Evolutionary conservation across 2,888 invertebrate genomes (phyloP).

Genomic region (Sinotaia quadrata): DNA sequence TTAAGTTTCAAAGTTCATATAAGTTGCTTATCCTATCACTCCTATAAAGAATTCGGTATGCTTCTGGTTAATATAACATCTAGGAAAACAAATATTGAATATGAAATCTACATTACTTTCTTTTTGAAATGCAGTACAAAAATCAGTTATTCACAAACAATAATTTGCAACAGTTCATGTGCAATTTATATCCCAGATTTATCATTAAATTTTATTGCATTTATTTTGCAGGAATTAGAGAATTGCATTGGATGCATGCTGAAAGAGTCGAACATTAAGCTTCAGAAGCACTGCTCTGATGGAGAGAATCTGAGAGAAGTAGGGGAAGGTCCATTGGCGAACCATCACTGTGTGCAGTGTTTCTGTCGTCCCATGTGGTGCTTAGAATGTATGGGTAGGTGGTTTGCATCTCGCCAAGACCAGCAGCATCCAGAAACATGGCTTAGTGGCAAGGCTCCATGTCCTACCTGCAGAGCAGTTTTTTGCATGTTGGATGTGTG

Average conservation of each 20-base stretch:
- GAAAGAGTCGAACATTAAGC: conserved; percentile 83
- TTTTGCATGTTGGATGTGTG: conserved; percentile 91
- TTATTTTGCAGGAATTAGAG: conserved; percentile 79
- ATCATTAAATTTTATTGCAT: no score
- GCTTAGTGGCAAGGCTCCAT: conserved; percentile 87
- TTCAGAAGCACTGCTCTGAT: conserved; percentile 79
- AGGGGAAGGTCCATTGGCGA: background rate
- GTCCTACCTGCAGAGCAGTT: conserved; percentile 87
- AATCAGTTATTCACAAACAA: no score
- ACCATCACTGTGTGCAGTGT: conserved; percentile 76
- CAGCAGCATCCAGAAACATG: conserved; percentile 81
- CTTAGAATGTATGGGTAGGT: conserved; percentile 77
- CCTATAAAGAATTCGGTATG: no score
- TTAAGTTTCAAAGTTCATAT: no score
- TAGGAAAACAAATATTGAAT: no score
- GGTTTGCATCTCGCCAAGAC: conserved; percentile 87
- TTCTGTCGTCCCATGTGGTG: conserved; percentile 93
- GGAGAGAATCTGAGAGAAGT: conserved; percentile 40
- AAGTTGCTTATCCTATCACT: no score
- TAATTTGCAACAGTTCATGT: no score
- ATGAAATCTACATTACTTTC: no score
- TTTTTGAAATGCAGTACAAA: no score
- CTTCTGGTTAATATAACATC: no score
- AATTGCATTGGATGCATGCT: conserved; percentile 92
- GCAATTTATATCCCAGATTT: conserved; percentile 22